Base-by-base conservation (phyloP, 2,888 invertebrate species). In the Meteorus colon region DNA sequence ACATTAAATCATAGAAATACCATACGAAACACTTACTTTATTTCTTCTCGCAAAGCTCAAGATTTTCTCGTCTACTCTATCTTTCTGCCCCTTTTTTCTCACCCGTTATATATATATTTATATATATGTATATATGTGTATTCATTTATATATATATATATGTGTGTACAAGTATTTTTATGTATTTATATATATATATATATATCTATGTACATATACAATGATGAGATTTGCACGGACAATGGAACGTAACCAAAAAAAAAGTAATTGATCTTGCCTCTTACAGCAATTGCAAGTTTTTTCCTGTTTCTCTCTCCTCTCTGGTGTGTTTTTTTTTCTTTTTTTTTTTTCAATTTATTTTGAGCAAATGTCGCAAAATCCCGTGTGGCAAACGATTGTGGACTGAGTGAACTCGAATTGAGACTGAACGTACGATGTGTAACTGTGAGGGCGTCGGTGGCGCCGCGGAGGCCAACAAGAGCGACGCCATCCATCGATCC, bases 371-470 rank as follows among this genome's bases (percentile, higher is more conserved):
- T 69, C 41, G 62, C 34, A 65, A 37, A 87, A 86, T 86, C 86
- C 86, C 88, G 87, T 87, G 88, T 87, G 87, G 87, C 86, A 86
- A 87, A 84, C 87, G 86, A 84, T 88, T 86, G 86, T 87, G 84
- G 87, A 88, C 88, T 88, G 89, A 88, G 86, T 89, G 88, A 87
- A 88, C 87, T 86, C 86, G 88, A 87, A 86, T 87, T 87, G 86
- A 85, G 86, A 89, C 89, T 88, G 87, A 86, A 84, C 86, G 81
- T 82, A 76, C 69, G 81, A 84, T 81, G 83, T 81, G 84, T 84
- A 82, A 82, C 84, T 79, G 82, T 79, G 77, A 75, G 78, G 82
- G 79, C 84, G 87, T 85, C 82, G 80, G 81, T 85, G 84, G 87
- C 88, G 87, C 86, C 87, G 81, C 81, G 76, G 79, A 77, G 81